Conservation (phyloP, 2,113 vertebrate genomes). For the Lathamus discolor region DNA sequence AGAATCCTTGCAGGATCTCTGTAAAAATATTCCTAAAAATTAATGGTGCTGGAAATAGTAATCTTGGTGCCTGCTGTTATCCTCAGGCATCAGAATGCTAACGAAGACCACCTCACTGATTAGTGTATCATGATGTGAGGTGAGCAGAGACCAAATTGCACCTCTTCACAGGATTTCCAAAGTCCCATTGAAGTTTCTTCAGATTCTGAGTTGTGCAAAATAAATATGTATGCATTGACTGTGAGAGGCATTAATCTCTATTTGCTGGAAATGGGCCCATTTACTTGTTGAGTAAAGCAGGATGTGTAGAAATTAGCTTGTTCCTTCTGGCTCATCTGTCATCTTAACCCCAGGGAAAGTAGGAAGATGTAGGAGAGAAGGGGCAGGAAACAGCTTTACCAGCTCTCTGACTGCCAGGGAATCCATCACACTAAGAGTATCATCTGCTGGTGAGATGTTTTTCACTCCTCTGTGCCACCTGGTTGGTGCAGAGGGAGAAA, state of each 20-base stretch:
- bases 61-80: background rate
- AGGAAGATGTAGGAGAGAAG: background rate
- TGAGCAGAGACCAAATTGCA: background rate
- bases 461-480: background rate
- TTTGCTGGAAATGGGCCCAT: background rate
- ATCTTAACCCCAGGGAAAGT: background rate
- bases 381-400: background rate
- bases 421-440: background rate
- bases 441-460: background rate
- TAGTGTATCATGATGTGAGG: background rate
- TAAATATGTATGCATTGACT: background rate
- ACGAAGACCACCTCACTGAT: background rate
- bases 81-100: background rate
- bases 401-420: background rate
- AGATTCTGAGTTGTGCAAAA: background rate
- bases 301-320: background rate
- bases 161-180: background rate
- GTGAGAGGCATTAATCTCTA: background rate
- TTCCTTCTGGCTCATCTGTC: background rate
- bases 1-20: constrained; percentile 1
- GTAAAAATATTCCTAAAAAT: constrained; percentile 6
- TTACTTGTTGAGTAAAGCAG: background rate
- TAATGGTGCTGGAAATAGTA: background rate
- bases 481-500: background rate
- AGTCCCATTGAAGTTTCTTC: background rate